Base-by-base conservation (phyloP, 2,888 invertebrate species). In the Cheilosia urbana region DNA sequence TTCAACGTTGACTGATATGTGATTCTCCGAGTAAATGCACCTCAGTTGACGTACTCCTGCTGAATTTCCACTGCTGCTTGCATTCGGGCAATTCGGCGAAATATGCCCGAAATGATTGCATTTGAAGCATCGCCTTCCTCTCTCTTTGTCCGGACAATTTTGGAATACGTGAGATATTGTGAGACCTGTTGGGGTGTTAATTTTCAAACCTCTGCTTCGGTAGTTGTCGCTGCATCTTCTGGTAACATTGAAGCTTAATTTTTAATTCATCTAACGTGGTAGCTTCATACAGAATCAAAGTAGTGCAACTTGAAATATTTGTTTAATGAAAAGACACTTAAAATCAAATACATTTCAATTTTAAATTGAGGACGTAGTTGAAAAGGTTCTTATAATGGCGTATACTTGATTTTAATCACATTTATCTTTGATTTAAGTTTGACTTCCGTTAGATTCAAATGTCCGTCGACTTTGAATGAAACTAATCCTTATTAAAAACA, bases 81-180 rank as follows among this genome's bases (percentile, higher is more conserved):
- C 42, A n/a, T n/a, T 21, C 27, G 53, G 53, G 27, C 53, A 30
- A n/a, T 27, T 27, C 0, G 53, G 27, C 0, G 30, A 55, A 27
- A 55, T 55, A 27, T 27, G 53, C 27, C 53, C 13, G 15, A 24
- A 57, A 4, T 34, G 57, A 7, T 60, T 57, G 6, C 57, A 57
- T 17, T 57, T 57, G 19, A 34, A 57, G 6, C 57, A 57, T 34
- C 57, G 19, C 3, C 9, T 57, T 0, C 68, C 51, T 45, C 53
- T 60, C 34, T 15, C 21, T 13, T 53, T 49, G 9, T 77, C 51
- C 19, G 69, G 62, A 27, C 65, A 80, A n/a, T 66, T 65, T 15
- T 45, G 42, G 3, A 2, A 2, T 24, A 21, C 2, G 24, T 24
- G 24, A 2, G 24, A 2, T 3, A 24, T 2, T 24, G 24, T n/a